Base-by-base conservation (phyloP, 2,888 invertebrate species). In the Trichogramma dendrolimi region DNA sequence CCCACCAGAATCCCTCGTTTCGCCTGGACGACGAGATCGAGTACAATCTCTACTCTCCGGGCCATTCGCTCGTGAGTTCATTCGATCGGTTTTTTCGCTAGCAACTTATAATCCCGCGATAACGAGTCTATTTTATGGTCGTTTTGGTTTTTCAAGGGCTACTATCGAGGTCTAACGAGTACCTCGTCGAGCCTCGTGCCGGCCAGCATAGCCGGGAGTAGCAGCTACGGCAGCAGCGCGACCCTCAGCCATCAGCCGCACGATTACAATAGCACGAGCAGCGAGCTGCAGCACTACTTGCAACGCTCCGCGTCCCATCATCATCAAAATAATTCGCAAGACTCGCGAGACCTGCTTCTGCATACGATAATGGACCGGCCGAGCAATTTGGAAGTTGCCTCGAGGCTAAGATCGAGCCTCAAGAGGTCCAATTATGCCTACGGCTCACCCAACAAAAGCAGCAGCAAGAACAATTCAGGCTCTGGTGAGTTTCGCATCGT, bases 351-450 rank as follows among this genome's bases (percentile, higher is more conserved):
- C 27, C 27, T 27, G 27, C 27, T 27, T 2, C 27, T 27, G 27
- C 27, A 27, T 27, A 27, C 27, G 27, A 27, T 27, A 27, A 27
- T 27, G 27, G 85, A 86, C 69, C 78, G 87, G 63, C 87, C 87
- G 6, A 84, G 82, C 41, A 86, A 87, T 57, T 76, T 87, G 48
- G 89, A 89, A 14, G 83, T 89, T n/a, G 84, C 80, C 7, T 85
- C 88, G 0, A 89, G 90, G 71, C 75, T 92, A 43, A 82, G 93
- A 6, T 92, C 92, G 1, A 92, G 91, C 71, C 79, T 93, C 58
- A 91, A 92, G 75, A 86, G 90, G 75, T 89, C 89, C 71, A 82
- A 85, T 73, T 83, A 82, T 70, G 75, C 81, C 5, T 81, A 81
- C 67, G 82, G 80, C 65, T 80, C 77, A 40, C 83, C 84, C 67